phyloP scores from a whole-genome alignment of 2,797 vertebrate species.

The Tangara arthus region DNA sequence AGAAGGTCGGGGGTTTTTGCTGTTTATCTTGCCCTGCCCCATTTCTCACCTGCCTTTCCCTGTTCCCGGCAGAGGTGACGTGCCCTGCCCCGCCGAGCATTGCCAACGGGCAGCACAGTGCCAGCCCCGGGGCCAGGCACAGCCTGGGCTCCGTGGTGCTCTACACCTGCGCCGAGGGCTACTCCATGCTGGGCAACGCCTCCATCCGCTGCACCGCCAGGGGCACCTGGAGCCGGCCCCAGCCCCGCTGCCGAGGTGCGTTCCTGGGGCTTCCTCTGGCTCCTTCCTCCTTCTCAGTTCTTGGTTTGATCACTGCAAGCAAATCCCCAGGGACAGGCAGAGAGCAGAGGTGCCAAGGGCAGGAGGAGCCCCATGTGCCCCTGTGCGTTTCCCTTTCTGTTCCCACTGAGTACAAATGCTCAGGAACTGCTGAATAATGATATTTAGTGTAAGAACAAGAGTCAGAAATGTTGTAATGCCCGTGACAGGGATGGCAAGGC shows the following conservation, averaged over 20 bases:
- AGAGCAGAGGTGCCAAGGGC: neutral
- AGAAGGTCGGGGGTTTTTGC: neutral
- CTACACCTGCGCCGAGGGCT: conserved; percentile 51
- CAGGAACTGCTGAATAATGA: neutral
- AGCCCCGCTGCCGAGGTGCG: conserved; percentile 48
- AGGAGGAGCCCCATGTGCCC: neutral
- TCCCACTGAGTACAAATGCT: neutral
- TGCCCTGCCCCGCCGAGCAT: conserved; percentile 47
- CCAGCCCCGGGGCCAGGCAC: neutral
- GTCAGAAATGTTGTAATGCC: neutral
- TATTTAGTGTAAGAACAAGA: neutral
- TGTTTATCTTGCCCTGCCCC: neutral
- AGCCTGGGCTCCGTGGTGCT: neutral
- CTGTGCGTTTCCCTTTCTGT: neutral
- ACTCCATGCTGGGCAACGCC: neutral
- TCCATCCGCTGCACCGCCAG: neutral
- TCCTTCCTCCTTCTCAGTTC: neutral
- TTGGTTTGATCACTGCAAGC: accelerated
- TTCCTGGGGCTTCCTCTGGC: accelerated
- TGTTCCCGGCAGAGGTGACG: neutral
- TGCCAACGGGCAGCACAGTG: conserved; percentile 1
- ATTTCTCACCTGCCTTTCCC: neutral
- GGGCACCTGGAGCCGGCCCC: conserved; percentile 44
- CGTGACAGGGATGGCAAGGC: neutral
- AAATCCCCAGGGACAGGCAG: neutral